Evolutionary conservation across 2,888 invertebrate species (phyloP).

Genomic region (Polylopha cassiicola): DNA sequence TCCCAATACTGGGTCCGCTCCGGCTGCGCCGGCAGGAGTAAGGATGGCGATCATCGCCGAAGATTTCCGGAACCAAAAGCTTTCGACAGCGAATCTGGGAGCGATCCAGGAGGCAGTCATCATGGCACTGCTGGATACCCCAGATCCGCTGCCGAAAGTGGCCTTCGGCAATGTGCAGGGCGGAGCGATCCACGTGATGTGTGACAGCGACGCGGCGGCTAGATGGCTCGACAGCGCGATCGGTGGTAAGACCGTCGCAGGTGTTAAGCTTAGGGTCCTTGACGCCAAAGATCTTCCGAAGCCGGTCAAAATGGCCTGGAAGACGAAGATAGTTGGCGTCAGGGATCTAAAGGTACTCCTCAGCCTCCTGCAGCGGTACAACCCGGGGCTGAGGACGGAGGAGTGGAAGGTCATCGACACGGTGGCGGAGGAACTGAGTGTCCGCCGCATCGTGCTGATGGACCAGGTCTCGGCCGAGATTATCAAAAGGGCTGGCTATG

Average conservation of each 20-base stretch:
- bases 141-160: neutral
- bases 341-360: neutral
- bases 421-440: neutral
- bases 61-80: neutral
- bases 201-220: neutral
- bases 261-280: neutral
- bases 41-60: neutral
- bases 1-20: neutral
- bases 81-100: neutral
- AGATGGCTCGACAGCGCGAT: neutral
- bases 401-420: constrained; percentile 3
- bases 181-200: neutral
- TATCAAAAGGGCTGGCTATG: neutral
- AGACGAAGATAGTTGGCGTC: neutral
- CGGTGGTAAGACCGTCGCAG: neutral
- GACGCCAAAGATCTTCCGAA: constrained; percentile 6
- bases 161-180: neutral
- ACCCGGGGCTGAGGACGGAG: constrained; percentile 1
- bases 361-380: constrained; percentile 1
- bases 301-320: constrained; percentile 9
- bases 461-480: constrained; percentile 3
- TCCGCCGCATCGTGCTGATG: constrained; percentile 1
- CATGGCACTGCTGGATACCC: neutral
- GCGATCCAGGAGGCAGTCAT: constrained; percentile 1
- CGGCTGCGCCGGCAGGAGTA: neutral